Evolutionary conservation across 2,797 vertebrate genomes (phyloP), one percentile per base, ranked within the genome.

Genomic region (Neostethus bicornis): DNA sequence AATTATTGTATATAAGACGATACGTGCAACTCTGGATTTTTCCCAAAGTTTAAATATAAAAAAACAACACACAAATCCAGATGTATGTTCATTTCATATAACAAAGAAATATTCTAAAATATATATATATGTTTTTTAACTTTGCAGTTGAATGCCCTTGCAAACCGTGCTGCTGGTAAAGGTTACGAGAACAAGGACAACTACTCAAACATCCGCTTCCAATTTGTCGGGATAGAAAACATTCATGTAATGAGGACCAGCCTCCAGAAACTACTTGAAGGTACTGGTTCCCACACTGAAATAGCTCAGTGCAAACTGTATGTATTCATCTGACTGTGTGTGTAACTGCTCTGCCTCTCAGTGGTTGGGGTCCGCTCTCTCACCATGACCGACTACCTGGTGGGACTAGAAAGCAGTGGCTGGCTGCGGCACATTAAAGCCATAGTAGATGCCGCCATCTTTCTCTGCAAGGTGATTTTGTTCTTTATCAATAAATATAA

Each of bases 111-210:
- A n/a, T n/a, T n/a, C n/a, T n/a, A n/a, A n/a, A n/a, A n/a, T n/a
- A n/a, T n/a, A n/a, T n/a, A n/a, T n/a, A 2, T 16, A 2, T 12
- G 4, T 14, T 14, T 13, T 26, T 16, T 23, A 41, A 28, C 60
- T 52, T 1, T 34, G 23, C 78, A 99, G 97, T 82, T 99, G 70
- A 99, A 99, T 53, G 97, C 96, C 0, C 87, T 99, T 58, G 97
- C 97, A 3, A 99, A 99, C 86, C 91, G 97, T 79, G 97, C 97
- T 11, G 97, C 96, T n/a, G 97, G 97, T 41, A 99, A 99, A 90
- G 97, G 97, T 66, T 99, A 98, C 46, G 97, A 99, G 85, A 99
- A 99, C 19, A 95, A 98, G 81, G 97, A 98, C 86, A 98, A 98
- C 88, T 99, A 99, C 87, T 96, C 95, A 65, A 97, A 98, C 86